Evolutionary conservation across 2,888 invertebrate species (phyloP).

Genomic region (Stenichneumon culpator): DNA sequence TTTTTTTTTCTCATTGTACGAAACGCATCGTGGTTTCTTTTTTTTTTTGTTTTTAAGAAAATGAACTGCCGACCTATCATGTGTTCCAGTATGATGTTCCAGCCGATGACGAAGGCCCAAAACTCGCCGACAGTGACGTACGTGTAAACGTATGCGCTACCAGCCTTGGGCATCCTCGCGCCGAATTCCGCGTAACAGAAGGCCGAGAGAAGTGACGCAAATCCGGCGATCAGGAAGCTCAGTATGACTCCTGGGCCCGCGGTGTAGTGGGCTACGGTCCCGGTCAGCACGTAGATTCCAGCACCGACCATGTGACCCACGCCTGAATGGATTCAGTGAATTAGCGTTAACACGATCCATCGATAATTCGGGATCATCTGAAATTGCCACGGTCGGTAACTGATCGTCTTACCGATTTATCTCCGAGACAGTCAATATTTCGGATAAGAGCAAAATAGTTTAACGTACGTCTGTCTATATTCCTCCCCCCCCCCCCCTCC

Average conservation of each 20-base stretch:
- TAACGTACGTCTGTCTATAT: no score
- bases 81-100: slow-evolving; percentile 96
- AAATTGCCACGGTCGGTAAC: not conserved
- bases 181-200: slow-evolving; percentile 97
- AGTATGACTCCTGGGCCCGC: slow-evolving; percentile 94
- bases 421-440: no score
- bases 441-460: no score
- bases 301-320: slow-evolving; percentile 98
- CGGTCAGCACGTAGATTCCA: slow-evolving; percentile 96
- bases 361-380: not conserved
- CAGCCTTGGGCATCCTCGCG: slow-evolving; percentile 94
- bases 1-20: no score
- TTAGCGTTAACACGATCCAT: not conserved
- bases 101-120: slow-evolving; percentile 97
- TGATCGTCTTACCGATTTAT: no score
- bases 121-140: slow-evolving; percentile 97
- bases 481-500: no score
- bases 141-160: slow-evolving; percentile 97
- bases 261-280: slow-evolving; percentile 92
- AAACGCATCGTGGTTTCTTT: not conserved
- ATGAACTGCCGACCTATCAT: slow-evolving; percentile 89
- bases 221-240: slow-evolving; percentile 91
- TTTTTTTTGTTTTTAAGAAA: slow-evolving; percentile 32
- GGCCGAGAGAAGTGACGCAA: slow-evolving; percentile 93
- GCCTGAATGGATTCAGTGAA: slow-evolving; percentile 86